Evolutionary conservation across 2,888 invertebrate genomes (phyloP), one percentile per base, ranked within the genome.

Genomic region (Psylliodes chrysocephalus): DNA sequence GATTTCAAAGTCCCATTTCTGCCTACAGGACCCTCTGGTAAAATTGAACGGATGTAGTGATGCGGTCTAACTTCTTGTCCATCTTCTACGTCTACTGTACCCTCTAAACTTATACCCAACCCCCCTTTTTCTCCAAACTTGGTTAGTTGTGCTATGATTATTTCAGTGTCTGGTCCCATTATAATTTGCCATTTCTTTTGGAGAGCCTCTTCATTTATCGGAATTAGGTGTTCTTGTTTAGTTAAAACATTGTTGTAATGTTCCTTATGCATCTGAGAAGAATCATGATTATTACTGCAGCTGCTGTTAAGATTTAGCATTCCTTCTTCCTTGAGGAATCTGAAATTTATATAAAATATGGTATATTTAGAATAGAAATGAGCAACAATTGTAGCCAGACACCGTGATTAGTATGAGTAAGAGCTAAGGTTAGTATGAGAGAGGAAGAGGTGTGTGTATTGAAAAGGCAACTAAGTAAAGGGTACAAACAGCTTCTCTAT

Each of bases 1-100:
- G 96, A 95, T 71, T 91, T 89, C 30, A 99, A 88, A 49, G 90
- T 89, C 3, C 90, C 93, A 78, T 96, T 96, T 71, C 92, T 89
- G 3, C 98, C 98, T 1, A 99, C 98, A 0, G 99, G 98, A 0
- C 99, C 98, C 82, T 98, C 96, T n/a, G 94, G 91, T 75, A 98
- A 86, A 76, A 99, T 96, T 56, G 96, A 96, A 72, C 98, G 90
- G 78, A 99, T 98, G 83, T 98, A 98, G 85, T 98, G 99, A 84
- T 99, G 99, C 1, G 99, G 98, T 63, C 98, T 88, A 42, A 98
- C 95, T 85, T 99, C 98, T 61, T 94, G 89, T 0, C 98, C 98
- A 78, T 94, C 92, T 83, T 96, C 95, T 56, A 99, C 97, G 82
- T 99, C 99, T 38, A 98, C 98, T 0, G 99, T 99, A 54, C 99